Base-by-base conservation (phyloP, 2,797 vertebrate genomes). In the Peromyscus attwateri region DNA sequence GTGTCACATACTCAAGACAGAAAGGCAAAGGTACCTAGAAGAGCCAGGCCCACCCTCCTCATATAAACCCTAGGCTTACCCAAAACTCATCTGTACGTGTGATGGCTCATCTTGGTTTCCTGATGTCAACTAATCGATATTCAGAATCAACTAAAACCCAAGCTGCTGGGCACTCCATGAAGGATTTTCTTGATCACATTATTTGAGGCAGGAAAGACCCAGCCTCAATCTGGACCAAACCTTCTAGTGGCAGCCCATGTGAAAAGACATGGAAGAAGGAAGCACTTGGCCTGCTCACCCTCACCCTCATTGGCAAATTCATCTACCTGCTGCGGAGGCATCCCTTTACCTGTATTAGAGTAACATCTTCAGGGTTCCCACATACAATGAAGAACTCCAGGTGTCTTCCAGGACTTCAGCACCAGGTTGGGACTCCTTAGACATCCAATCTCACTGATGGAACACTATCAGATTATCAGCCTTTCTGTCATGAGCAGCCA, bases 41-140 rank as follows among this genome's bases (percentile, higher is more conserved):
- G 17, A n/a, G 19, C 13, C 46, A 71, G 76, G 29, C 4, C n/a
- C 16, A 29, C 37, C 40, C 55, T 37, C 27, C 34, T 19, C 21
- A 29, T 29, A 62, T 13, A 73, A 27, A 85, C 34, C 73, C 75
- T 40, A 29, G 19, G 9, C n/a, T 92, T 83, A 77, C 1, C 8
- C 92, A 66, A 89, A 95, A 92, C 19, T 96, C 27, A 21, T 88
- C 68, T 87, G 27, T 89, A 21, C 31, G 37, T 17, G 2, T 83
- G 27, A 27, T 43, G 14, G 57, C 81, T 29, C 27, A 64, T 64
- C 55, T 27, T 82, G n/a, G 55, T 82, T 57, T 29, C 37, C 29
- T 62, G 57, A 17, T 83, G 25, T 64, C 27, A 64, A 43, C 25
- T 83, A 19, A 17, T 37, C 14, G 11, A 29, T 11, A 83, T 27